A percentile compares a stretch with the other conserved stretches of the same genome.
Conservation (phyloP, 1,140 invertebrate species). For the Nasonia longicornis region DNA sequence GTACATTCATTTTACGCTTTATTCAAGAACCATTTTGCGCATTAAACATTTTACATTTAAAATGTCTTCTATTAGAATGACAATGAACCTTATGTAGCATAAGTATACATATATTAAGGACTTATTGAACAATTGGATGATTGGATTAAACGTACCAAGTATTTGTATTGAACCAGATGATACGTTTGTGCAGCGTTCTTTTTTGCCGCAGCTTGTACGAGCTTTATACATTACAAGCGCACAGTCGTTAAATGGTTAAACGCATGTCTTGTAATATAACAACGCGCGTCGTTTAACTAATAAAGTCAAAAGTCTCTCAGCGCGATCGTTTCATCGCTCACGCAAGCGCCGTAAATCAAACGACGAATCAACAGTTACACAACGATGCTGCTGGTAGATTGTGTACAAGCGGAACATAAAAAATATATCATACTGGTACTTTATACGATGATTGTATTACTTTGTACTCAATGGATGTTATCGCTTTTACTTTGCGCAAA, state of each 20-base stretch:
- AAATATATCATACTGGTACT: neutral
- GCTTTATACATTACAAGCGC: neutral
- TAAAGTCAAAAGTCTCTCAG: slow-evolving; percentile 24
- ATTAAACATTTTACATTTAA: neutral
- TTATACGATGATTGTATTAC: too few relatives aligned
- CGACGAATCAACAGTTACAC: slow-evolving; percentile 16
- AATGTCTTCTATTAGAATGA: neutral
- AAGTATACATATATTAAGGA: neutral
- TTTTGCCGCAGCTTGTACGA: neutral
- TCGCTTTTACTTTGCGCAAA: too few relatives aligned
- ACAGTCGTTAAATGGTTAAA: slow-evolving; percentile 12
- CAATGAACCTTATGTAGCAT: neutral
- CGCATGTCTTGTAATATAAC: slow-evolving; percentile 22
- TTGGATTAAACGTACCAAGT: neutral
- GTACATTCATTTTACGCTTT: too few relatives aligned
- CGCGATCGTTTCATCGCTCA: slow-evolving; percentile 21
- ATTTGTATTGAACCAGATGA: neutral
- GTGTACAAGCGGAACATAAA: neutral
- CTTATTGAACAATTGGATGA: neutral
- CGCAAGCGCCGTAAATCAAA: slow-evolving; percentile 25
- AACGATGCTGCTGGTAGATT: neutral
- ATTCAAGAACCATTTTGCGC: too few relatives aligned
- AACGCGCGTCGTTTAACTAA: slow-evolving; percentile 25
- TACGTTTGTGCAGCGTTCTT: neutral
- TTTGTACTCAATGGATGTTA: too few relatives aligned